Evolutionary conservation across 2,888 invertebrate species (phyloP), one percentile per base, ranked within the genome.

Genomic region (Boloria selene): DNA sequence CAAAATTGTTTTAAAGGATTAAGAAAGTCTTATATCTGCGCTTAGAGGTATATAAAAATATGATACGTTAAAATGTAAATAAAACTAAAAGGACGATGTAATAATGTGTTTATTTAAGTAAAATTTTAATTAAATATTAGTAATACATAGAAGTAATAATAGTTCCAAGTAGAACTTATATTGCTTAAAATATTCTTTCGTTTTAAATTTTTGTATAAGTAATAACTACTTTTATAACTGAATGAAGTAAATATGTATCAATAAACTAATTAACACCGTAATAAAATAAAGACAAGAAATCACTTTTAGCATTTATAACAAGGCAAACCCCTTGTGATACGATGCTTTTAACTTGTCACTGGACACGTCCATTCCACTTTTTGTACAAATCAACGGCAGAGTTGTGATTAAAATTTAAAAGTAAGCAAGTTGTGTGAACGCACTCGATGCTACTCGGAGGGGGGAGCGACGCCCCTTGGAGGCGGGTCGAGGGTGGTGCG

Each of bases 401-500:
- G 78, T 84, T 87, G 84, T 86, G 89, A 89, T 91, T 90, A 90
- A 91, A 90, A 86, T 88, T 90, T 89, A 84, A 90, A 90, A 90
- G 86, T 84, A 86, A 79, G 76, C 82, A 78, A 83, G 80, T 84
- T 83, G 76, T 78, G 82, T 80, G 83, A 77, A 82, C 82, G 76
- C 73, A 75, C 73, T 73, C 70, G 68, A 72, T 71, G 72, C 67
- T 76, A 72, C 80, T 77, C 79, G 79, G 82, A 82, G 87, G 76
- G 88, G 87, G 87, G 84, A 82, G 80, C 76, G 84, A 87, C 91
- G 91, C 91, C 91, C 90, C 86, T 83, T 85, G 83, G 81, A 87
- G 91, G 91, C 91, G 91, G 90, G 88, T 76, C 90, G 77, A 70
- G 70, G 52, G 42, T 50, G 61, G 16, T 44, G 53, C 76, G 74